Base-by-base conservation (phyloP, 2,797 vertebrate species). In the Tarsius wallacei region DNA sequence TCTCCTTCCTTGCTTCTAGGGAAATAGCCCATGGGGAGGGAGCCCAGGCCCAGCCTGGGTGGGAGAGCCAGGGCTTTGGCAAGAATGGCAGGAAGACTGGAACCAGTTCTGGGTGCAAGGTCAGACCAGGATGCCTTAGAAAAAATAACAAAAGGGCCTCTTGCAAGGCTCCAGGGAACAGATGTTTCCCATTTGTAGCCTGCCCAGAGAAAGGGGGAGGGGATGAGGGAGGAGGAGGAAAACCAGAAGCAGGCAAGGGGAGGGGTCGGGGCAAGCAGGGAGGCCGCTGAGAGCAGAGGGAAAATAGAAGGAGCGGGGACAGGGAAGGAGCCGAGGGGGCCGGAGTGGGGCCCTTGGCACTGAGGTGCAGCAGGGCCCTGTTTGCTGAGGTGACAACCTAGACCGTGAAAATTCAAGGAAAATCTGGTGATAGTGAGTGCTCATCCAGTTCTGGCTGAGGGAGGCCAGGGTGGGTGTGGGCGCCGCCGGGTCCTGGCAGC, bases 101-200 rank as follows among this genome's bases (percentile, higher is more conserved):
- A 87, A 33, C 66, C 64, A 42, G 59, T 85, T 86, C 94, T 71
- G 63, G 59, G 77, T 77, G 33, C 73, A 15, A 47, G 85, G 57
- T 83, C 87, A 96, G 86, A 84, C 76, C 59, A 80, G 96, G 86
- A 95, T 90, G 90, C 86, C 95, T 96, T 87, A 31, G 77, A 93
- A 96, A 90, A 80, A 94, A 74, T 59, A 93, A 93, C 86, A 85
- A 86, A 95, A 95, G 93, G 68, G 66, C 86, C 80, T 89, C 87
- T 91, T 76, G 68, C 91, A 96, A 97, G 98, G 97, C 98, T 98
- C 88, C 2, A 89, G 96, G 98, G 97, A 98, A 93, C 98, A 99
- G 98, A 98, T 99, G 98, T 98, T 99, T 99, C 98, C 98, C 98
- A 98, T 98, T 97, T 98, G 98, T 78, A 94, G 88, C 51, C 92